A percentile compares a stretch with the other conserved stretches of the same genome.
These are phyloP conservation scores for Aurelia sp. DNA, from an alignment of 30 jellyfish, hydroid and myxozoan species.

Conservation along the genomic window DNA sequence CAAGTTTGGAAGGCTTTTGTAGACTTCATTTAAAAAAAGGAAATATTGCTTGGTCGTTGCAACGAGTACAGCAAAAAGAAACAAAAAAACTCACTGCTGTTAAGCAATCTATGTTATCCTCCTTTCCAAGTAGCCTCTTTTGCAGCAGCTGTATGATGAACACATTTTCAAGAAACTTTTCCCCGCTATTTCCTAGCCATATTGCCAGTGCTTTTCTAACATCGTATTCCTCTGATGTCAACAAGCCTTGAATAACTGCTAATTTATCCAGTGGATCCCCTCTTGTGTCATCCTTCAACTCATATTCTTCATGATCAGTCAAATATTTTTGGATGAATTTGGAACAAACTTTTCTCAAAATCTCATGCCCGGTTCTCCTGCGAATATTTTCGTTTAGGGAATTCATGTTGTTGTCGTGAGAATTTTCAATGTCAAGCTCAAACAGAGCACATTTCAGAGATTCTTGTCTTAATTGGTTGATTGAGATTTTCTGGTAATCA, in stretches of 20 bases:
- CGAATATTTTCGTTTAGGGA: too few relatives aligned
- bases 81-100: slow-evolving; percentile 33
- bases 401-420: too few relatives aligned
- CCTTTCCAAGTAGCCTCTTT: slow-evolving; percentile 40
- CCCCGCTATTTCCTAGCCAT: slow-evolving; percentile 33
- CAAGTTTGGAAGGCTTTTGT: too few relatives aligned
- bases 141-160: slow-evolving; percentile 10
- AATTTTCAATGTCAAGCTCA: too few relatives aligned
- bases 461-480: too few relatives aligned
- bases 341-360: slow-evolving; percentile 22
- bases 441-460: too few relatives aligned
- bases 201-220: slow-evolving; percentile 15
- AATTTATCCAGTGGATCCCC: not conserved
- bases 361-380: slow-evolving; percentile 15
- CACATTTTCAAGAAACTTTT: not conserved
- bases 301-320: not conserved
- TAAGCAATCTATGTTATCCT: slow-evolving; percentile 38
- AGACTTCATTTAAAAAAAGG: too few relatives aligned
- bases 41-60: too few relatives aligned
- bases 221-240: slow-evolving; percentile 24
- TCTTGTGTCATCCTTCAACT: not conserved
- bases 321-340: not conserved
- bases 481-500: too few relatives aligned
- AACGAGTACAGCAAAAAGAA: not conserved
- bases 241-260: not conserved